Evolutionary conservation across 2,113 vertebrate species (phyloP), one percentile per base, ranked within the genome.

Genomic region (Tenrec ecaudatus): DNA sequence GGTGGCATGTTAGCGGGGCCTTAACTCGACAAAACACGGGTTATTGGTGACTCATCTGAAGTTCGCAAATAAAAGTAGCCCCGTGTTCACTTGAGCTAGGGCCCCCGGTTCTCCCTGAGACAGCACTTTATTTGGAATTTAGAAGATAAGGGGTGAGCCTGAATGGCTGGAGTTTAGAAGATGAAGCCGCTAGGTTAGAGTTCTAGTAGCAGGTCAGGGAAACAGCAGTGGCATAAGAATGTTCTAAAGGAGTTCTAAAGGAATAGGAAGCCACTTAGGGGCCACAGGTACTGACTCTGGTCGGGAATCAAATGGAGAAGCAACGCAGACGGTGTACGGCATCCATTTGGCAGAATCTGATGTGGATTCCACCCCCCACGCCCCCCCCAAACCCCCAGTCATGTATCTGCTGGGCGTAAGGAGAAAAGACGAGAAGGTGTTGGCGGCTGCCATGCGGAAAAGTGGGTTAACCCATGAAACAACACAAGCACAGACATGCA

Each of bases 191-290:
- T 84, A 90, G 84, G 57, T 92, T 91, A 93, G 95, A 96, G 95
- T 97, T 97, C 96, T 93, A 91, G 93, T 73, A 89, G 86, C 62
- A 92, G 69, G 93, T 68, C 95, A 78, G 81, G 85, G 81, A 97
- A 95, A 36, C 81, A 88, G 71, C 84, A 83, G 43, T 78, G 89
- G 64, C 85, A 15, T 36, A 81, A 77, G 91, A 95, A 95, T 95
- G 95, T 96, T 96, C 95, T 95, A 90, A 95, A 94, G 88, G 95
- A 91, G 84, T 96, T 97, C 92, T 96, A 88, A 93, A 95, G 78
- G 92, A 93, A 73, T 86, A 90, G 47, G 66, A 92, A 92, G 57
- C 78, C 20, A 71, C 79, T 94, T 88, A 64, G 25, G 16, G 38
- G 31, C 78, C 78, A 43, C 88, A 43, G 36, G 4, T 47, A 47